Base-by-base conservation (phyloP, 2,797 vertebrate species). In the Pterois miles region DNA sequence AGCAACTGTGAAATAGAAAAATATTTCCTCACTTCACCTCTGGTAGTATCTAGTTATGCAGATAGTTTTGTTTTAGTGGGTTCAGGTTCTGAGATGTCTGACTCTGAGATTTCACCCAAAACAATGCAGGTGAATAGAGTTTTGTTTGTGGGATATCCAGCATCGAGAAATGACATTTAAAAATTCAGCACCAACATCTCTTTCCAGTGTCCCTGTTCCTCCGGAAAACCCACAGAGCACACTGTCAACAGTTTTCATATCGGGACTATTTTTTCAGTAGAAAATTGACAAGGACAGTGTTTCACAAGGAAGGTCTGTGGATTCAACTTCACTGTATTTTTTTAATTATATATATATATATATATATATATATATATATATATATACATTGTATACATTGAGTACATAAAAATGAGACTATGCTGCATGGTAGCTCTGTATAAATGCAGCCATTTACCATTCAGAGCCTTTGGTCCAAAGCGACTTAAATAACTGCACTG, bases 251-350 rank as follows among this genome's bases (percentile, higher is more conserved):
- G 22, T 66, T 70, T 58, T 74, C 53, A 38, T 20, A n/a, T 3
- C 0, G 36, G 25, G 48, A 14, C 22, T 18, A n/a, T 60, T 60
- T 43, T 29, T 59, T 65, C 5, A 2, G 54, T 22, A 43, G 56
- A 29, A 77, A 62, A 64, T 46, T 34, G 23, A 73, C 53, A 65
- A 50, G 46, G 34, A 54, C 58, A 76, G 4, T 2, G 20, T 56
- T 75, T 60, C 22, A 59, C 62, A 65, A 65, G 66, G 16, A 36
- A 62, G 54, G 27, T 74, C 29, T 36, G 54, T 16, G 54, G 62
- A 56, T 38, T 76, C 23, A 71, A 50, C 56, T 56, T 25, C 27
- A 40, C 43, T 20, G 25, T 7, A 38, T 20, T 64, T n/a, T n/a
- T n/a, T n/a, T n/a, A n/a, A n/a, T n/a, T n/a, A n/a, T n/a, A n/a